phyloP scores from a whole-genome alignment of 2,797 vertebrate genomes.

The Lerista edwardsae region DNA sequence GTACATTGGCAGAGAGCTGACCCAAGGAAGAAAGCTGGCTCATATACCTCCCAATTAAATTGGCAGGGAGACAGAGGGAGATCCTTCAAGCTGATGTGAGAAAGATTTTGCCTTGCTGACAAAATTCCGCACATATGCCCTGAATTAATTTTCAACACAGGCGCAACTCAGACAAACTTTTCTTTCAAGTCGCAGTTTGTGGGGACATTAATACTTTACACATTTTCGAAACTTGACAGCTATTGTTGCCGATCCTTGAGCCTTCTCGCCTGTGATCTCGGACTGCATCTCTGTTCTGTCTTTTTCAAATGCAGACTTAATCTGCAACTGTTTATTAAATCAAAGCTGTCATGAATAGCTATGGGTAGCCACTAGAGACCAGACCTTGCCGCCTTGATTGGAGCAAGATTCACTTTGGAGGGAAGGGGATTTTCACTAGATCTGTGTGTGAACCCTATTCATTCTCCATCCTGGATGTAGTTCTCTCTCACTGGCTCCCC shows the following conservation, averaged over 20 bases:
- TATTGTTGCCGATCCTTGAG: constrained; percentile 11
- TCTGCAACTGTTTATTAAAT: constrained; percentile 32
- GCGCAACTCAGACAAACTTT: constrained; percentile 55
- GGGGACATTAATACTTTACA: constrained; percentile 68
- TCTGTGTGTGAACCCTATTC: not conserved
- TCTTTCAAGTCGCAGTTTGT: constrained; percentile 59
- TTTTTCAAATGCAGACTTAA: constrained; percentile 19
- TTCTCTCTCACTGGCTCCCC: no score
- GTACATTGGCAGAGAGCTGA: no score
- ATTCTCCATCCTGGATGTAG: not conserved
- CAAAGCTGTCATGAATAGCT: constrained; percentile 4
- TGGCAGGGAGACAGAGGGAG: not conserved
- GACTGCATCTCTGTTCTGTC: not conserved
- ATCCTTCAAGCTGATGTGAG: constrained; percentile 13
- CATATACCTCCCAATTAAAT: not conserved
- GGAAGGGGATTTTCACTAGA: not conserved
- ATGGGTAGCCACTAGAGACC: not conserved
- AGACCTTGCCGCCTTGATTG: not conserved
- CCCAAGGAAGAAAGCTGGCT: not conserved
- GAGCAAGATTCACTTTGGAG: not conserved
- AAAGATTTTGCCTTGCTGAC: constrained; percentile 56
- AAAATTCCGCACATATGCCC: constrained; percentile 51
- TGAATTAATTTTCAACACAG: constrained; percentile 64
- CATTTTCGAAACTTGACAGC: constrained; percentile 61
- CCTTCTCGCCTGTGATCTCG: not conserved